Base-by-base conservation (phyloP, 2,888 invertebrate species). In the Acanthosoma haemorrhoidale region DNA sequence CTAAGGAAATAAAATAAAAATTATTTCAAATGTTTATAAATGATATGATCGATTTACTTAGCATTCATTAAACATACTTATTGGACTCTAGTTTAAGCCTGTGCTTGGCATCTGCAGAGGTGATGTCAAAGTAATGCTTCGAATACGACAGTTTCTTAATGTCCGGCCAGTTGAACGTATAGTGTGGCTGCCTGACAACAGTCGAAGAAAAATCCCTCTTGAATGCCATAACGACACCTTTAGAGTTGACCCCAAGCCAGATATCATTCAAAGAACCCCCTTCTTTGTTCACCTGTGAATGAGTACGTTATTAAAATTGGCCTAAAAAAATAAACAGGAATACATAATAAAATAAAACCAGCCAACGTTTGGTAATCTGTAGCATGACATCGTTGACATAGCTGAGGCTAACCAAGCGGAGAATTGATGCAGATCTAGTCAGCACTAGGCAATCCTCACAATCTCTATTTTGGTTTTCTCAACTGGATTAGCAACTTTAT, bases 141-240 rank as follows among this genome's bases (percentile, higher is more conserved):
- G 88, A 89, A 77, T 88, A 90, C 77, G 88, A 89, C 74, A 90
- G 83, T 74, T 89, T 90, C 77, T 89, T 89, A 75, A 90, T 89
- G 75, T 87, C 87, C 75, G 86, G 85, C 90, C 90, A 90, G 75
- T 83, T 83, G 76, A 86, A 85, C 73, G 79, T 77, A 4, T 79
- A 71, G 15, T 71, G 71, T 4, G 73, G 70, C 29, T 69, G 51
- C 16, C 74, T 58, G 4, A 72, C 71, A 34, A 68, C 63, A 15
- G 51, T 64, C 25, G 59, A 64, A 21, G 41, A 64, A 29, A 77
- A 78, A 11, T 78, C 78, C 3, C 79, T 79, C n/a, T 80, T 78
- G 34, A 80, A 79, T 71, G 80, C 79, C 6, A 82, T 74, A 61
- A 78, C 80, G 39, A 82, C 75, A 0, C 82, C 82, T 68, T 81